Percentiles rank a stretch among this genome's conserved stretches.
phyloP scores from a whole-genome alignment of 2,797 vertebrate species.

The Oreochromis grahami region DNA sequence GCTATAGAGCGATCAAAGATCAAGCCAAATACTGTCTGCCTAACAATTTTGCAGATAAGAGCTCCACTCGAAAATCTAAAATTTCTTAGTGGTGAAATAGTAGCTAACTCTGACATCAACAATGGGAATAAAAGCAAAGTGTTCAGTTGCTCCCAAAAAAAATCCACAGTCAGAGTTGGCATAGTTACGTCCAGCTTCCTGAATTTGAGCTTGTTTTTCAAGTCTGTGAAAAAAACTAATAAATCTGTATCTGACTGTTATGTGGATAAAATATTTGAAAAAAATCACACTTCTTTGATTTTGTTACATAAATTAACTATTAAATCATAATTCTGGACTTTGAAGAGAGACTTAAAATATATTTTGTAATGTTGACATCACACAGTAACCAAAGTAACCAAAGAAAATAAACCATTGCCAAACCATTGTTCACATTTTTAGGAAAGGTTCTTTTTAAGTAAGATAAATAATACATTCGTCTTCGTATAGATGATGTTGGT shows the following conservation, averaged over 20 bases:
- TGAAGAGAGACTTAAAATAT: background rate
- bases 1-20: background rate
- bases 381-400: background rate
- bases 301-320: background rate
- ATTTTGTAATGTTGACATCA: background rate
- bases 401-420: background rate
- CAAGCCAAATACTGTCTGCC: background rate
- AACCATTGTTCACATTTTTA: background rate
- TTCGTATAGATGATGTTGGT: background rate
- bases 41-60: background rate
- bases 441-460: background rate
- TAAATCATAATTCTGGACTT: background rate
- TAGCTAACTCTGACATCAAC: too few species aligned
- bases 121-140: background rate
- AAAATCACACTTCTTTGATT: background rate
- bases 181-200: background rate
- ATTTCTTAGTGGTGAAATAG: background rate
- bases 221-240: background rate
- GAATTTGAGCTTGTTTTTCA: background rate
- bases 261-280: background rate
- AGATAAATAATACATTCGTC: background rate
- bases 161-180: background rate
- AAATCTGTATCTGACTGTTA: background rate
- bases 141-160: rapidly evolving
- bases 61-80: background rate